Evolutionary conservation across 1,140 invertebrate species (phyloP), one percentile per base, ranked within the genome.

Genomic region (Neodiprion pinetum): DNA sequence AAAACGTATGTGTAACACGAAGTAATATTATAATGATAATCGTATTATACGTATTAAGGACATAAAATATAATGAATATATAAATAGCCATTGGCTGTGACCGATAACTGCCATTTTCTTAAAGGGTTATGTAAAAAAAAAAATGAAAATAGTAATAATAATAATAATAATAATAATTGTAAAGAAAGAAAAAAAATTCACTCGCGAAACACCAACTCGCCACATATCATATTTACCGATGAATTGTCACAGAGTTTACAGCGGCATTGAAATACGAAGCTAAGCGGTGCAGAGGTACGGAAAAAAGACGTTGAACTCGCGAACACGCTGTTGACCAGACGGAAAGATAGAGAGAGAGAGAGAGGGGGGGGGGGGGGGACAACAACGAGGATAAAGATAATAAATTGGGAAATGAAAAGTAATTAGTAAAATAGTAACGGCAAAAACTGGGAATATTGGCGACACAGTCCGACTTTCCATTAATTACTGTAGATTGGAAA

Each of bases 31-130:
- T 12, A 61, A 61, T 61, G 8, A 61, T 14, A 61, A 14, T 14
- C n/a, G 53, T 61, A 61, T 61, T 8, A 61, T 61, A 61, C 53
- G 53, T 61, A 68, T 66, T 76, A 47, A 53, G 66, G 74, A 72
- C 40, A 48, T 79, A 74, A 76, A 74, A 78, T 83, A 78, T 61
- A 87, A 87, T 86, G 81, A 86, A 81, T 85, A 85, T 83, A 80
- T 61, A 80, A 78, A 88, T 88, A 88, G 87, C 87, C 87, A 85
- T 87, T 88, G 87, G 87, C 87, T 88, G 87, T 88, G 87, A 88
- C 83, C 86, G 87, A 88, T 88, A 88, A 88, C 87, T 88, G 87
- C 87, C 87, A 88, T 88, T 88, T 88, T 88, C 84, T 78, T 86
- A 86, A 80, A 79, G 28, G 28, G 28, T 40, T 40, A 40, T 40